A percentile compares a stretch with the other conserved stretches of the same genome.
Evolutionary conservation across 23 tunicate species (phyloP).

Genomic region (Clavelina lepadiformis): DNA sequence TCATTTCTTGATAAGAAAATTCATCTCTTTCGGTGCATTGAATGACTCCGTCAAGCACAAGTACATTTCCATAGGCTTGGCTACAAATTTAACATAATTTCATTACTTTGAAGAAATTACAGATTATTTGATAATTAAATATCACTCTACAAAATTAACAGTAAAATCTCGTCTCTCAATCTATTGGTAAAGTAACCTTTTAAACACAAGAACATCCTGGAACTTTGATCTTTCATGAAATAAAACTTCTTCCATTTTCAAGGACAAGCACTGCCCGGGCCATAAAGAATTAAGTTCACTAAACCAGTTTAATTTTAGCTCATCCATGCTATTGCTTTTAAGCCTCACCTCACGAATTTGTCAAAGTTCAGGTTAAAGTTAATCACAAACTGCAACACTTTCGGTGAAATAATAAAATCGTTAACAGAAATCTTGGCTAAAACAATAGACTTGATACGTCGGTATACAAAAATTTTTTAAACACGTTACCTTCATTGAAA

Average conservation of each 20-base stretch:
- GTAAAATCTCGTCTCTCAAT: no score
- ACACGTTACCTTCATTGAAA: no score
- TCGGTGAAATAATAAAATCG: no score
- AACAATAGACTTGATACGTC: no score
- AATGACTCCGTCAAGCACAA: conserved; percentile 91
- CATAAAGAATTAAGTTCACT: conserved; percentile 76
- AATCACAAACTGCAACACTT: no score
- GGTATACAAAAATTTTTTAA: no score
- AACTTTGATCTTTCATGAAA: conserved; percentile 77
- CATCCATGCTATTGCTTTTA: conserved; percentile 54
- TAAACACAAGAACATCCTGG: conserved; percentile 82
- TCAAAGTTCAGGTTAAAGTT: no score
- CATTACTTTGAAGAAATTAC: no score
- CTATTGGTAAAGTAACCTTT: conserved; percentile 43
- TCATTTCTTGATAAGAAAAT: conserved; percentile 90
- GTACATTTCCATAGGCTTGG: conserved; percentile 81
- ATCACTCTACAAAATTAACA: conserved; percentile 2
- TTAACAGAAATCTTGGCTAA: no score
- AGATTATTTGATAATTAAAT: not conserved
- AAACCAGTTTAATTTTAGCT: conserved; percentile 67
- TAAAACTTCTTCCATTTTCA: conserved; percentile 82
- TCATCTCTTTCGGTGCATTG: conserved; percentile 98
- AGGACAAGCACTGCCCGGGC: conserved; percentile 97
- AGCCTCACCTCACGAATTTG: no score
- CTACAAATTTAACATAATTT: conserved; percentile 12